A percentile compares a stretch with the other conserved stretches of the same genome.
Evolutionary conservation across 2,797 vertebrate genomes (phyloP).

Genomic region (Arremon aurantiirostris): DNA sequence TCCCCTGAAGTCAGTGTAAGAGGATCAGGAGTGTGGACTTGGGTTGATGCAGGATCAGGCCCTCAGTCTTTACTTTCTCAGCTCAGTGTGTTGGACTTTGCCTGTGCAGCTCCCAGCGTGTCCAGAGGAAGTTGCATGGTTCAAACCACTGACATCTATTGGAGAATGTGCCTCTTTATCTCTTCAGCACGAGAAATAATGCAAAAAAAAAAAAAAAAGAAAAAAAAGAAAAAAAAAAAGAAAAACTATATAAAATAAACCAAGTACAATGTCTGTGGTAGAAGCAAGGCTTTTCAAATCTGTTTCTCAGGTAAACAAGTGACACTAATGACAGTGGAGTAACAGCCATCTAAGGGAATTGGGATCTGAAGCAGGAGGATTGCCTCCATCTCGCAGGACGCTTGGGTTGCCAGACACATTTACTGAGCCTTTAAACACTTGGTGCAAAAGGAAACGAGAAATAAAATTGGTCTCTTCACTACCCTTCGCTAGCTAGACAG

Average conservation of each 20-base stretch:
- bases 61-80: conserved; percentile 28
- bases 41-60: conserved; percentile 18
- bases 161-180: conserved; percentile 48
- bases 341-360: conserved; percentile 66
- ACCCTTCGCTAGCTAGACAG: conserved; percentile 47
- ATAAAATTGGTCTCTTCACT: conserved; percentile 16
- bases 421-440: conserved; percentile 64
- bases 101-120: conserved; percentile 32
- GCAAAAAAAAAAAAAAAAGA: conserved; percentile 2
- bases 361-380: conserved; percentile 41
- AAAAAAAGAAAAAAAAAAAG: not conserved
- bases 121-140: not conserved
- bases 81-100: conserved; percentile 28
- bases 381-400: conserved; percentile 33
- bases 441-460: conserved; percentile 49
- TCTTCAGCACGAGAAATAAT: conserved; percentile 44
- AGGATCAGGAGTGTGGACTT: not conserved
- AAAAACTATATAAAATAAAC: not conserved
- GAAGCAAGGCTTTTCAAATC: conserved; percentile 73
- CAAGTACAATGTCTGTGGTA: conserved; percentile 55
- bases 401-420: conserved; percentile 50
- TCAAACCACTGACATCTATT: not conserved
- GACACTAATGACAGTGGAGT: conserved; percentile 70
- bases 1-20: not conserved
- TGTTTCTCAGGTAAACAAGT: conserved; percentile 74